Conservation (phyloP, 1,140 invertebrate genomes). For the Meloidogyne floridensis region DNA sequence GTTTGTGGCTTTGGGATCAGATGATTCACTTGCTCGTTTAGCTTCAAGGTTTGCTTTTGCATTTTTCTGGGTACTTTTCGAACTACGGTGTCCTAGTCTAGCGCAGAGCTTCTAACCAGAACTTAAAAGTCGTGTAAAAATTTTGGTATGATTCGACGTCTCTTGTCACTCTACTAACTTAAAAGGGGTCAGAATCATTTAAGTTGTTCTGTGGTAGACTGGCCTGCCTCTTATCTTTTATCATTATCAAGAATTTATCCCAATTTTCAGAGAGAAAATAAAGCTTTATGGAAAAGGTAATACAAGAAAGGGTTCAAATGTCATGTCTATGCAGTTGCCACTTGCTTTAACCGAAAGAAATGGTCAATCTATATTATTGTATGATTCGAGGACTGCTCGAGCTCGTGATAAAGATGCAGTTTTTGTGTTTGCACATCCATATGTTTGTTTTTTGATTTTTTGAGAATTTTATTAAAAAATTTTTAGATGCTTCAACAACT, state of each 20-base stretch:
- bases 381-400: not conserved
- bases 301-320: not conserved
- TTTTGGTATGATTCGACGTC: too few species aligned
- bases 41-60: too few species aligned
- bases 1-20: constrained; percentile 7
- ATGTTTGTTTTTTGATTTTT: constrained; percentile 17
- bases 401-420: not conserved
- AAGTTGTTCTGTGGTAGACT: too few species aligned
- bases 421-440: constrained; percentile 12
- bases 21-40: not conserved
- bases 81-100: too few species aligned
- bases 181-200: too few species aligned
- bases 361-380: not conserved
- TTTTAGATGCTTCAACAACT: not conserved
- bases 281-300: not conserved
- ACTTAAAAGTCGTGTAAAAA: too few species aligned
- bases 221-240: too few species aligned
- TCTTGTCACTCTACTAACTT: too few species aligned
- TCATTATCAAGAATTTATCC: too few species aligned
- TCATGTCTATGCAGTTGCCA: not conserved
- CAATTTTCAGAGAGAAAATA: not conserved
- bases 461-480: not conserved
- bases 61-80: too few species aligned
- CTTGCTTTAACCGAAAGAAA: not conserved
- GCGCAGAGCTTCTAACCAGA: too few species aligned